Evolutionary conservation across 1,140 invertebrate species (phyloP).

Genomic region (Aphelenchoides avenae): DNA sequence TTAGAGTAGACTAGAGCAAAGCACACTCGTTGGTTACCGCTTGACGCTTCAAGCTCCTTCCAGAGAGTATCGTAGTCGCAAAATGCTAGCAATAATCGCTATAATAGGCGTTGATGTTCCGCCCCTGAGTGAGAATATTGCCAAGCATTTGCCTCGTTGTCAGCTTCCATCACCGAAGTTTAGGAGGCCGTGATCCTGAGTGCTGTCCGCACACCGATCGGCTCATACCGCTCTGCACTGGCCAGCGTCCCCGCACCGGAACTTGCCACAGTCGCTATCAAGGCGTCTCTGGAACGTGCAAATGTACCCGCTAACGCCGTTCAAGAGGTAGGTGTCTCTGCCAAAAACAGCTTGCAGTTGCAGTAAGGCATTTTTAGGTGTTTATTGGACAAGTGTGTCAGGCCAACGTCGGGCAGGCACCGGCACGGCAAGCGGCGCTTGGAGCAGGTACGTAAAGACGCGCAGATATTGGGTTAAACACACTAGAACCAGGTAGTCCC

Average conservation of each 20-base stretch:
- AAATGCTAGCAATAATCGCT: too few species aligned
- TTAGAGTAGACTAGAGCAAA: too few species aligned
- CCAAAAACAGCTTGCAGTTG: too few species aligned
- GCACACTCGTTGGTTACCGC: too few species aligned
- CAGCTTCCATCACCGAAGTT: too few species aligned
- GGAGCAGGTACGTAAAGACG: conserved; percentile 84
- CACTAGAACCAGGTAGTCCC: conserved; percentile 5
- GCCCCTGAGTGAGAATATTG: too few species aligned
- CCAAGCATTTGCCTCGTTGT: too few species aligned
- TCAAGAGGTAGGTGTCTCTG: too few species aligned
- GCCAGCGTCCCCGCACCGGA: conserved; percentile 75
- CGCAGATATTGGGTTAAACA: conserved; percentile 5
- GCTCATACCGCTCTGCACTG: conserved; percentile 78
- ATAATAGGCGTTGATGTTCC: too few species aligned
- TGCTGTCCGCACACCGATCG: conserved; percentile 88
- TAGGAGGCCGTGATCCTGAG: conserved; percentile 80
- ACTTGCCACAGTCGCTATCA: conserved; percentile 78
- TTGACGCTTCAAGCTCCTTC: too few species aligned
- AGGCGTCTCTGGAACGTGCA: conserved; percentile 71
- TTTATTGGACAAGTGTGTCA: conserved; percentile 94
- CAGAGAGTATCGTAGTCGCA: too few species aligned
- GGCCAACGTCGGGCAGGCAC: conserved; percentile 74
- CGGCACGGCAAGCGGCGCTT: conserved; percentile 85
- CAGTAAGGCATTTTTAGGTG: conserved; percentile 87
- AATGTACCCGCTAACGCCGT: conserved; percentile 64